These are phyloP conservation scores for Gallinago undulata DNA, from an alignment of 2,113 vertebrate species.

Conservation along the genomic window DNA sequence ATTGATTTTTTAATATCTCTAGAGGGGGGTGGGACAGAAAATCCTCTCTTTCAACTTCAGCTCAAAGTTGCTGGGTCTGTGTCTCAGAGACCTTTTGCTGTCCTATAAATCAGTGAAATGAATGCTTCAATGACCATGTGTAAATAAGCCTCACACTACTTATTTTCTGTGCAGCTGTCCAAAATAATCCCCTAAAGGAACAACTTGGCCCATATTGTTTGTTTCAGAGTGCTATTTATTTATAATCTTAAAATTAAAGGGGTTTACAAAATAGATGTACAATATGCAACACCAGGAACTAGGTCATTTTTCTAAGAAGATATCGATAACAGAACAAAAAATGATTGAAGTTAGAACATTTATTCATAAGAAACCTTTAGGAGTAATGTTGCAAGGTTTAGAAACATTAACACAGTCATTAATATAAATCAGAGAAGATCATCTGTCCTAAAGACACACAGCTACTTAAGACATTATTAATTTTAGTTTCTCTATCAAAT, in stretches of 20 bases:
- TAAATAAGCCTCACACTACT: conserved; percentile 55
- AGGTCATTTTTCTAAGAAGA: not conserved
- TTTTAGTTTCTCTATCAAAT: not conserved
- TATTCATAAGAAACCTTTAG: not conserved
- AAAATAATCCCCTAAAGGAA: conserved; percentile 51
- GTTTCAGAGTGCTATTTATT: not conserved
- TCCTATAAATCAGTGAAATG: conserved; percentile 43
- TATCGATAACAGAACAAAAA: not conserved
- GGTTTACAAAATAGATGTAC: not conserved
- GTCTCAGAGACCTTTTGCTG: conserved; percentile 28
- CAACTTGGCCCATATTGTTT: conserved; percentile 15
- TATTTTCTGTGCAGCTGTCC: conserved; percentile 32
- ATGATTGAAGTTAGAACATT: not conserved
- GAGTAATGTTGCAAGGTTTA: not conserved
- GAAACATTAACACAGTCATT: not conserved
- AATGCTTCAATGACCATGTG: conserved; percentile 28
- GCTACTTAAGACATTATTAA: not conserved
- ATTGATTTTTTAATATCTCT: conserved; percentile 10
- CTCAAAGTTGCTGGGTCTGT: conserved; percentile 2
- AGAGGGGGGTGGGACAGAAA: not conserved
- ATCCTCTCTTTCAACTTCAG: conserved; percentile 12
- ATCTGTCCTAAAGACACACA: not conserved
- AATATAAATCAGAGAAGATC: not conserved
- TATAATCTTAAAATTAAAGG: not conserved
- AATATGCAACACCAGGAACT: not conserved